A percentile compares a stretch with the other conserved stretches of the same genome.
Evolutionary conservation across 2,797 vertebrate genomes (phyloP).

Genomic region (Ctenochaetus hawaiiensis): DNA sequence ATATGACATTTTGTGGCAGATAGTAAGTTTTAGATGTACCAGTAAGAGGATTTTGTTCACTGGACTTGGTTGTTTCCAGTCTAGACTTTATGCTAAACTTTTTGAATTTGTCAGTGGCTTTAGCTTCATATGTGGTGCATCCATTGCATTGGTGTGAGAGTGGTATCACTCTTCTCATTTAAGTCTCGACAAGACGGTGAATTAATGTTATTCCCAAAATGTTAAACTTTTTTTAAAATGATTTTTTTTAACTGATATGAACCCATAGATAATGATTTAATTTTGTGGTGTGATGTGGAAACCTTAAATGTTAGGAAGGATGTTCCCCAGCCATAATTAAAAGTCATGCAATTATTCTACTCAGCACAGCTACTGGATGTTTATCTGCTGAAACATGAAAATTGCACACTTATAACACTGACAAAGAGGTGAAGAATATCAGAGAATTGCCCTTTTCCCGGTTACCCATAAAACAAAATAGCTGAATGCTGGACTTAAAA

Average conservation of each 20-base stretch:
- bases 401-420: background rate
- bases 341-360: background rate
- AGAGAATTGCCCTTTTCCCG: background rate
- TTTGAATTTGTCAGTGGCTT: too few species aligned
- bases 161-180: too few species aligned
- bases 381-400: background rate
- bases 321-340: background rate
- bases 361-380: background rate
- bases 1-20: background rate
- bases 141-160: too few species aligned
- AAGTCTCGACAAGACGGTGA: too few species aligned
- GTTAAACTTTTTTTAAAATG: too few species aligned
- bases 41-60: background rate
- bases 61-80: background rate
- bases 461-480: background rate
- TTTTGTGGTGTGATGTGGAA: background rate
- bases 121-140: too few species aligned
- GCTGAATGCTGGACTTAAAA: conserved; percentile 1
- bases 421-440: background rate
- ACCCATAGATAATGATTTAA: background rate
- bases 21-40: background rate
- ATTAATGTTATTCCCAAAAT: too few species aligned
- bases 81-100: background rate
- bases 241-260: background rate
- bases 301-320: background rate